These are phyloP conservation scores for Lepus timidus DNA, from an alignment of 2,113 vertebrate species.

Conservation along the genomic window DNA sequence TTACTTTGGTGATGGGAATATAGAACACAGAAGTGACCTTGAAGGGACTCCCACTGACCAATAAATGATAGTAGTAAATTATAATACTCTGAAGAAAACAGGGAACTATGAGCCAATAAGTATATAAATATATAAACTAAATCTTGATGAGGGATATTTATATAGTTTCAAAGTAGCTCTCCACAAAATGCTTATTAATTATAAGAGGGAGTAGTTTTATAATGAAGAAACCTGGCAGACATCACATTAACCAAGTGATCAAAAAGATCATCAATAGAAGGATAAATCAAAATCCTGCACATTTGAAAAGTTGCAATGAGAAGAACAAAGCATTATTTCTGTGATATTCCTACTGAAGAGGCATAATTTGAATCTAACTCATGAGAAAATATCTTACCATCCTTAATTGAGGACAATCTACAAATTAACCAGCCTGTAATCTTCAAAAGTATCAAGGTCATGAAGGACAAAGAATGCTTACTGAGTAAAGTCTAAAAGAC, in stretches of 20 bases:
- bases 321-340: slow-evolving; percentile 56
- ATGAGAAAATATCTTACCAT: slow-evolving; percentile 56
- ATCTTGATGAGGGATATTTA: slow-evolving; percentile 50
- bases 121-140: slow-evolving; percentile 4
- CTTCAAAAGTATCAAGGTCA: slow-evolving; percentile 65
- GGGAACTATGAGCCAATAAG: slow-evolving; percentile 40
- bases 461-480: slow-evolving; percentile 34
- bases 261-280: slow-evolving; percentile 56
- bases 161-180: slow-evolving; percentile 38
- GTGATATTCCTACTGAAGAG: slow-evolving; percentile 25
- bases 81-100: slow-evolving; percentile 37
- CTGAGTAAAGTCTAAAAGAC: slow-evolving; percentile 52
- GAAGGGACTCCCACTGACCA: slow-evolving; percentile 7
- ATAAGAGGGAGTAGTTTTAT: slow-evolving; percentile 25
- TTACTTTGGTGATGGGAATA: neutral
- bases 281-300: slow-evolving; percentile 57
- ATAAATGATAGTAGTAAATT: slow-evolving; percentile 35
- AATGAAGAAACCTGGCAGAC: slow-evolving; percentile 23
- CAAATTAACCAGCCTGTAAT: slow-evolving; percentile 36
- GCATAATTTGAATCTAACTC: slow-evolving; percentile 33
- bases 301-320: slow-evolving; percentile 1
- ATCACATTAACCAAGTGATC: slow-evolving; percentile 35
- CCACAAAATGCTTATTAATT: slow-evolving; percentile 57
- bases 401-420: slow-evolving; percentile 13
- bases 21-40: slow-evolving; percentile 49